These are phyloP conservation scores for Ellobius talpinus DNA, from an alignment of 2,113 vertebrate species.

Conservation along the genomic window DNA sequence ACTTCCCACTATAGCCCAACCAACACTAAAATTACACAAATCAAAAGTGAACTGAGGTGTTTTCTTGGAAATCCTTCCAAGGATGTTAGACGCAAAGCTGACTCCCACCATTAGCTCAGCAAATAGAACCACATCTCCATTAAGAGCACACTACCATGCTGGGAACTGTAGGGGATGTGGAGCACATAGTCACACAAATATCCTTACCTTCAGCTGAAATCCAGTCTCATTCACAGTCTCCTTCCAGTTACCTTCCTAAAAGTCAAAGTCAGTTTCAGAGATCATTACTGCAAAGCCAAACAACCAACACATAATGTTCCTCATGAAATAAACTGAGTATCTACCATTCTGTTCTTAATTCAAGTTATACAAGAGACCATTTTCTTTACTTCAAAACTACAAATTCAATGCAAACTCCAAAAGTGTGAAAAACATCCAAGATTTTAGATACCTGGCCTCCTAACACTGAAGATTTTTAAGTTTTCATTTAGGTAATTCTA, in stretches of 20 bases:
- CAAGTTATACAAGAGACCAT: not conserved
- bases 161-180: not conserved
- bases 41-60: conserved; percentile 27
- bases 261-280: conserved; percentile 78
- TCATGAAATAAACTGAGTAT: conserved; percentile 7
- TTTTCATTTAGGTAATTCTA: not conserved
- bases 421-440: conserved; percentile 13
- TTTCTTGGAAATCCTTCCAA: conserved; percentile 43
- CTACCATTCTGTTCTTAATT: conserved; percentile 24
- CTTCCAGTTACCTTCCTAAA: conserved; percentile 96
- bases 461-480: conserved; percentile 22
- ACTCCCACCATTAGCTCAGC: conserved; percentile 23
- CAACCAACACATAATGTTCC: not conserved
- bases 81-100: conserved; percentile 28
- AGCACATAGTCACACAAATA: conserved; percentile 15
- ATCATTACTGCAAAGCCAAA: conserved; percentile 56
- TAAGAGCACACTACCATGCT: not conserved
- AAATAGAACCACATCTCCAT: not conserved
- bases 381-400: conserved; percentile 63
- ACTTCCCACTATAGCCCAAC: not conserved
- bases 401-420: not conserved
- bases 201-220: conserved; percentile 95
- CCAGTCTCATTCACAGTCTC: conserved; percentile 95
- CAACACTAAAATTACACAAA: conserved; percentile 51
- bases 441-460: conserved; percentile 44